Conservation (phyloP, 2,113 vertebrate genomes). For the Hippocampus zosterae region DNA sequence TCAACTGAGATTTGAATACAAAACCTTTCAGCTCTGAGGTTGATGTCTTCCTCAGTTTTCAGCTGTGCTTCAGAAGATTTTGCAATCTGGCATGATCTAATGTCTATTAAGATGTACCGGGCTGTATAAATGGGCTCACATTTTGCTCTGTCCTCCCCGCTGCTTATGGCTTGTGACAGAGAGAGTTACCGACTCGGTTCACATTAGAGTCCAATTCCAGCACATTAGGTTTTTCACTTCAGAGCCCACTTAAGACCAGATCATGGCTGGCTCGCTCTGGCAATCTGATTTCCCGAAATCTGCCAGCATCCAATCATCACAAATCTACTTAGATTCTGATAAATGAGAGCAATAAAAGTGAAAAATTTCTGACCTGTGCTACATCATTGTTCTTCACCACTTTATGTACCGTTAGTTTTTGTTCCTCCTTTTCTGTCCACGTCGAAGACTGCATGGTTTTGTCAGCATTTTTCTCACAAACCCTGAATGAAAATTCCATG, state of each 20-base stretch:
- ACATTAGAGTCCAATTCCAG: neutral
- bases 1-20: neutral
- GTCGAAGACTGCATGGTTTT: neutral
- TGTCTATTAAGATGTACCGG: neutral
- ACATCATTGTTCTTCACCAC: neutral
- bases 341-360: neutral
- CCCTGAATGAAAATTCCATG: neutral
- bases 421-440: neutral
- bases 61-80: neutral
- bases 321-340: conserved; percentile 1
- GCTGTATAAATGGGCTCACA: neutral
- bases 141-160: neutral
- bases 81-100: neutral
- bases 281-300: neutral
- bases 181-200: neutral
- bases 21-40: neutral
- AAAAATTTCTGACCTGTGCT: neutral
- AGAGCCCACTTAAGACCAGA: neutral
- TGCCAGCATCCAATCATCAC: neutral
- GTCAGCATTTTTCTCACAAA: neutral
- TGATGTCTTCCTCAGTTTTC: neutral
- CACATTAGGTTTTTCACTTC: neutral
- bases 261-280: neutral
- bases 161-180: neutral
- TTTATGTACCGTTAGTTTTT: neutral